These are phyloP conservation scores for Pteronotus mesoamericanus DNA, from an alignment of 2,797 vertebrate species.

Conservation along the genomic window DNA sequence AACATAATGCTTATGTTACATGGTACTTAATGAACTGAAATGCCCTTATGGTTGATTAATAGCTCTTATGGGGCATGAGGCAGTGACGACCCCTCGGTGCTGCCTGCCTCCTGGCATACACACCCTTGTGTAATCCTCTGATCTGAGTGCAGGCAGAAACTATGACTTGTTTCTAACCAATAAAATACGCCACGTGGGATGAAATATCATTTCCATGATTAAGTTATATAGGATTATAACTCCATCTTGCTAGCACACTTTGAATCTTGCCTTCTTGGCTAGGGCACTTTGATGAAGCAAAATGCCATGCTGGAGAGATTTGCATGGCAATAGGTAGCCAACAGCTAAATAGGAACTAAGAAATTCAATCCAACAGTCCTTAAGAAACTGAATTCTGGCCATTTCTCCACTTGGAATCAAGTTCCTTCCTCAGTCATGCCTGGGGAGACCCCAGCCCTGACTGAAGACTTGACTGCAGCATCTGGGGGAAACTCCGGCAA, in stretches of 20 bases:
- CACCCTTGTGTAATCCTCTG: not conserved
- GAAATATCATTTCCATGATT: not conserved
- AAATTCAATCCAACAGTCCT: not conserved
- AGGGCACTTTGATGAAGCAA: not conserved
- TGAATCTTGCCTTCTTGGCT: not conserved
- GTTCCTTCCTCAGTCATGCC: not conserved
- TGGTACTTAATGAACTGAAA: not conserved
- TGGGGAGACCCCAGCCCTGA: not conserved
- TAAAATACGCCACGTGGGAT: not conserved
- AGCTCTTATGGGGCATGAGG: not conserved
- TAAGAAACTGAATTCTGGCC: not conserved
- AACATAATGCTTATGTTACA: not conserved
- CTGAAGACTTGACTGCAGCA: not conserved
- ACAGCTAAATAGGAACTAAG: not conserved
- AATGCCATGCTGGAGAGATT: not conserved
- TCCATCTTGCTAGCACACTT: not conserved
- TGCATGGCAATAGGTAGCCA: not conserved
- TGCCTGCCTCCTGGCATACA: not conserved
- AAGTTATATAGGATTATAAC: not conserved
- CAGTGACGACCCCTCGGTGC: rapidly evolving
- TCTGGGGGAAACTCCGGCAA: not conserved
- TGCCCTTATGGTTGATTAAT: not conserved
- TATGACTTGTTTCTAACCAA: not conserved
- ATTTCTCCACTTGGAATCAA: not conserved
- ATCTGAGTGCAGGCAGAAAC: not conserved